These are phyloP conservation scores for Chaenodraco wilsoni DNA, from an alignment of 2,797 vertebrate genomes.

Conservation along the genomic window DNA sequence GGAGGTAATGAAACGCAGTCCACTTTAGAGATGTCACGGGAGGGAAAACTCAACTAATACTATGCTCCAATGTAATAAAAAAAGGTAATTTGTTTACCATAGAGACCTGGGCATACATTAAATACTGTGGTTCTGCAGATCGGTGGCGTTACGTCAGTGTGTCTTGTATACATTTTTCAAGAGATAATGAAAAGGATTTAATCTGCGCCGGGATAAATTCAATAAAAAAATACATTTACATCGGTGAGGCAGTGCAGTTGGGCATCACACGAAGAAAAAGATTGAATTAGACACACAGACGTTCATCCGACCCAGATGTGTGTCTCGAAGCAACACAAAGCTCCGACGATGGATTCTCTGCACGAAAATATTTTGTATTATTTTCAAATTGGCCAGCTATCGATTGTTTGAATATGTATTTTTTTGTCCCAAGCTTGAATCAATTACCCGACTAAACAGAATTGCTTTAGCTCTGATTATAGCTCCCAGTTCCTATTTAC, in stretches of 20 bases:
- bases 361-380: constrained; percentile 62
- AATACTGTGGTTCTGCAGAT: constrained; percentile 57
- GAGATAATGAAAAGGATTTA: constrained; percentile 78
- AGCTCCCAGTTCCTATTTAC: constrained; percentile 65
- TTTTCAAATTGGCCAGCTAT: constrained; percentile 55
- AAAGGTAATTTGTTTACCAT: constrained; percentile 53
- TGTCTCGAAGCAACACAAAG: constrained; percentile 59
- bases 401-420: constrained; percentile 38
- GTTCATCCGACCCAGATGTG: constrained; percentile 80
- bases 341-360: constrained; percentile 54
- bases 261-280: constrained; percentile 69
- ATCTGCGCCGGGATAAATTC: constrained; percentile 78
- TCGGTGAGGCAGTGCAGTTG: constrained; percentile 69
- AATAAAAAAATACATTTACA: constrained; percentile 81
- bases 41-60: constrained; percentile 55
- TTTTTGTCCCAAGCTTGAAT: constrained; percentile 56
- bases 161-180: constrained; percentile 52
- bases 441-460: constrained; percentile 74
- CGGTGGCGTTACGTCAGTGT: constrained; percentile 51
- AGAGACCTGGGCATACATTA: constrained; percentile 48
- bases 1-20: constrained; percentile 65
- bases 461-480: constrained; percentile 64
- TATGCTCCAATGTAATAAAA: constrained; percentile 76
- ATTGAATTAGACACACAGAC: constrained; percentile 77
- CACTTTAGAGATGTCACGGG: constrained; percentile 51